Percentiles rank a stretch among this genome's conserved stretches.
These are phyloP conservation scores for Vireo griseus DNA, from an alignment of 2,797 vertebrate genomes.

Conservation along the genomic window DNA sequence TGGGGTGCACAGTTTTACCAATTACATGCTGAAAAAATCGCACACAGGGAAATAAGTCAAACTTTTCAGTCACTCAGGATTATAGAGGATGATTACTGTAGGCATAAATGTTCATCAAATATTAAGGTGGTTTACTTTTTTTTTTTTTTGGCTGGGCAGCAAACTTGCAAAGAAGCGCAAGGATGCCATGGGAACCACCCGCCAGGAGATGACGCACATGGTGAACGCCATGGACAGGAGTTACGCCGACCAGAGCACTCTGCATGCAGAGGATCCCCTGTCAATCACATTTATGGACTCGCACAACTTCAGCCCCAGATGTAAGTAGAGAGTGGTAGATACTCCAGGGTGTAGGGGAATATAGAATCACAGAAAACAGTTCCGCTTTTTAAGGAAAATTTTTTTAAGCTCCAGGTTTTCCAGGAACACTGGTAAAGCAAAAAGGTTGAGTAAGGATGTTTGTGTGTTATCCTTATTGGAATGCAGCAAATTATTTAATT, in stretches of 20 bases:
- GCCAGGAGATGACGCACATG: constrained; percentile 99
- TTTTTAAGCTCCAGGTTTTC: background rate
- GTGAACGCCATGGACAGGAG: constrained; percentile 98
- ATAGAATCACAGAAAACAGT: background rate
- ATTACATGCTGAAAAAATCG: background rate
- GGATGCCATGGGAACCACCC: constrained; percentile 91
- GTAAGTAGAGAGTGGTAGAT: constrained; percentile 78
- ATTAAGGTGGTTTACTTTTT: constrained; percentile 22
- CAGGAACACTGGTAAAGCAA: background rate
- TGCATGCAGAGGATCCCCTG: constrained; percentile 94
- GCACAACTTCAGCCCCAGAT: constrained; percentile 95
- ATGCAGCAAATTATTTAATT: background rate
- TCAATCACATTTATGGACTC: constrained; percentile 98
- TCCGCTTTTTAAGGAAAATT: background rate
- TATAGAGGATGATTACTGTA: background rate
- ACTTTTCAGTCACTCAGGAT: background rate
- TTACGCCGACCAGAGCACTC: constrained; percentile 95
- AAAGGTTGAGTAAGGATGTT: background rate
- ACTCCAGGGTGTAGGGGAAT: background rate
- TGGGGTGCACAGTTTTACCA: background rate
- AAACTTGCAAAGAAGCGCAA: constrained; percentile 99
- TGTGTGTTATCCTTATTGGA: background rate
- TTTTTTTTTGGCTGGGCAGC: constrained; percentile 79
- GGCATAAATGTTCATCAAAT: background rate
- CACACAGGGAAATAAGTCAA: background rate